Evolutionary conservation across 2,797 vertebrate species (phyloP), one percentile per base, ranked within the genome.

Genomic region (Periophthalmus magnuspinnatus): DNA sequence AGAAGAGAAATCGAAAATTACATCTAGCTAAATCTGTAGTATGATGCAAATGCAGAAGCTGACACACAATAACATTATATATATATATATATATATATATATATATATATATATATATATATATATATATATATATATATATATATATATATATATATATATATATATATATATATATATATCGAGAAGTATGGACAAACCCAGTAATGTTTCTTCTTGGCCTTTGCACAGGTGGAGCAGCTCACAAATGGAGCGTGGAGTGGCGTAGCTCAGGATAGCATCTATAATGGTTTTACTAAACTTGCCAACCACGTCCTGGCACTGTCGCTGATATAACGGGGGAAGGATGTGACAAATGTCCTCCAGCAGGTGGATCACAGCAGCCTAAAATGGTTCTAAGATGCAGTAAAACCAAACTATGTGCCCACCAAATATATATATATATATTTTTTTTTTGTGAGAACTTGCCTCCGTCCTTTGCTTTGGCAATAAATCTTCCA

Each of bases 171-270:
- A n/a, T n/a, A n/a, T n/a, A n/a, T n/a, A n/a, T n/a, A n/a, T n/a
- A n/a, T n/a, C n/a, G n/a, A n/a, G n/a, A n/a, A 41, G 38, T 41
- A 84, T 14, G 24, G 17, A 57, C 55, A 57, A 32, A 94, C 92
- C 91, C 1, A 70, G n/a, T 10, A 36, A 2, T 0, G 56, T 45
- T 0, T 17, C 28, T 0, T 91, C 87, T 32, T 86, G 74, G 0
- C 61, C 64, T 45, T 83, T 66, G 8, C 96, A 97, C 71, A 90
- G 17, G 21, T 86, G 86, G 24, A 97, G 24, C 4, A 95, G 85
- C 32, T 83, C 75, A 0, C 97, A 98, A 80, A 97, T 83, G 83
- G 94, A 64, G 71, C 93, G 83, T 0, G 96, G 95, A 0, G 91
- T 91, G 73, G 91, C 83, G 5, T 84, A 75, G 45, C 76, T 70